Conservation (phyloP, 2,888 invertebrate genomes). For the Hedychridium roseum region DNA sequence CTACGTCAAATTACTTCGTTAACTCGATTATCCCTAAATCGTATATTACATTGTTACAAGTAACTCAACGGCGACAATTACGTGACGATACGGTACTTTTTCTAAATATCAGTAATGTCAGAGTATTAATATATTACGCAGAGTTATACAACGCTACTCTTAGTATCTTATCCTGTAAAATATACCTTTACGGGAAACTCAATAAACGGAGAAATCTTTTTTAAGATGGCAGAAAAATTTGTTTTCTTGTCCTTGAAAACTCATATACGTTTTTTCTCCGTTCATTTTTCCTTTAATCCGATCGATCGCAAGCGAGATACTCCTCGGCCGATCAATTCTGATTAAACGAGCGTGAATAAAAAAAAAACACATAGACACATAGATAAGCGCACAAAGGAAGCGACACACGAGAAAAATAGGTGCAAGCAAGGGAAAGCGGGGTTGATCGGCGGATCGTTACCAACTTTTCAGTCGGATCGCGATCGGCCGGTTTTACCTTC, state of each 20-base stretch:
- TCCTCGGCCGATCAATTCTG: no score
- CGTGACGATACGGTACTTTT: no score
- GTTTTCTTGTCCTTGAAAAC: no score
- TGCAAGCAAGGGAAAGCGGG: conserved; percentile 38
- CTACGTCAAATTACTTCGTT: conserved; percentile 1
- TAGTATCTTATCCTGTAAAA: conserved; percentile 25
- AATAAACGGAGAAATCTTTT: no score
- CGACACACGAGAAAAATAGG: conserved; percentile 10
- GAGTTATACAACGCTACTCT: conserved; percentile 37
- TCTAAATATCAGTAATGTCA: no score
- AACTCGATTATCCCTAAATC: conserved; percentile 9
- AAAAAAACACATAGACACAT: conserved; percentile 3
- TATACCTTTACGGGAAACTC: no score
- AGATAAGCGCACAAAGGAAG: conserved; percentile 5
- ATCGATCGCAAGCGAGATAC: no score
- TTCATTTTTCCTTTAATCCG: no score
- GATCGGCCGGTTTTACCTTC: conserved; percentile 72
- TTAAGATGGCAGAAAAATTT: no score
- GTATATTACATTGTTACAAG: conserved; percentile 2
- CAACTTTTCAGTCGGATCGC: background rate
- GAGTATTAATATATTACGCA: conserved; percentile 7
- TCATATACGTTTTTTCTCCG: no score
- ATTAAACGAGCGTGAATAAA: no score
- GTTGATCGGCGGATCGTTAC: background rate
- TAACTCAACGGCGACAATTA: background rate